Evolutionary conservation across 2,797 vertebrate species (phyloP).

Genomic region (Pagetopsis macropterus): DNA sequence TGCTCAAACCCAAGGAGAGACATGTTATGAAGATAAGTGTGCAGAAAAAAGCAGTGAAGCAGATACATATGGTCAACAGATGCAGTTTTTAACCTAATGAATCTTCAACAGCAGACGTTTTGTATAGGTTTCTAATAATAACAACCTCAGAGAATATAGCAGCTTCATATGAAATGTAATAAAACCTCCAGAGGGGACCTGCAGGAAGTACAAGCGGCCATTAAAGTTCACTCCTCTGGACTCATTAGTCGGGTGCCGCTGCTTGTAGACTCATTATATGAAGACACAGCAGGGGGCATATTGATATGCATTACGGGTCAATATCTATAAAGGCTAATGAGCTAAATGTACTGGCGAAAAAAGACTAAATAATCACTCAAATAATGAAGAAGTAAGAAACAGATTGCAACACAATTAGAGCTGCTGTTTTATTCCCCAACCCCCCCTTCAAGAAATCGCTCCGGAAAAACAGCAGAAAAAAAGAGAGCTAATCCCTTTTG

Average conservation of each 20-base stretch:
- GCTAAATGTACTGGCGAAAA: constrained; percentile 45
- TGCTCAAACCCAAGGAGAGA: too few species aligned
- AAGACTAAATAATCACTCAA: constrained; percentile 43
- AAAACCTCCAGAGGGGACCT: constrained; percentile 36
- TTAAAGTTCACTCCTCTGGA: constrained; percentile 40
- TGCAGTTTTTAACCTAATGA: constrained; percentile 2
- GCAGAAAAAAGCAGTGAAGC: constrained; percentile 4
- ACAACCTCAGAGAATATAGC: constrained; percentile 28
- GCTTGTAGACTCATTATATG: constrained; percentile 51
- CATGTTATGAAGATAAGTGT: constrained; percentile 25
- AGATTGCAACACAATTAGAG: constrained; percentile 10
- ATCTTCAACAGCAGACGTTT: constrained; percentile 11
- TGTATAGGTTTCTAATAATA: constrained; percentile 5
- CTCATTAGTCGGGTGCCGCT: constrained; percentile 58
- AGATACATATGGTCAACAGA: constrained; percentile 15
- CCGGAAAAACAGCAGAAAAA: neutral
- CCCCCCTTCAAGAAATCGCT: constrained; percentile 32
- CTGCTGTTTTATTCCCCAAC: neutral
- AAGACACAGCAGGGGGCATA: constrained; percentile 27
- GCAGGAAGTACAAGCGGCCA: constrained; percentile 24
- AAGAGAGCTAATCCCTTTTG: constrained; percentile 38
- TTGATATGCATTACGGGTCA: constrained; percentile 43
- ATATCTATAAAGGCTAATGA: constrained; percentile 58
- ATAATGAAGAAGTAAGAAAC: constrained; percentile 39
- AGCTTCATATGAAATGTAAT: constrained; percentile 30